phyloP scores from a whole-genome alignment of 2,113 vertebrate genomes.

The Smithornis capensis region DNA sequence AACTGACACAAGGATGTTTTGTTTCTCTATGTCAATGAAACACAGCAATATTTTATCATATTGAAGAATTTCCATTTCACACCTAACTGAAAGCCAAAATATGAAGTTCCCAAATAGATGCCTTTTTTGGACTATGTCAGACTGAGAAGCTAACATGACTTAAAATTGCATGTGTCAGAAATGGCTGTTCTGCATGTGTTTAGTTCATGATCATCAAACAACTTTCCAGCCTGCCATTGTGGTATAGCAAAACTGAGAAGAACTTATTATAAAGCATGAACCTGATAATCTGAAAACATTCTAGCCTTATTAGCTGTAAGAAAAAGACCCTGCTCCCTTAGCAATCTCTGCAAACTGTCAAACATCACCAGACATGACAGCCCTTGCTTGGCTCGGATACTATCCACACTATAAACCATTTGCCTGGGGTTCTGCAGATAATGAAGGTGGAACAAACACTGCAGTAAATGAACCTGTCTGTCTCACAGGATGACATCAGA shows the following conservation, averaged over 20 bases:
- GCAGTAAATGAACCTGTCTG: slow-evolving; percentile 54
- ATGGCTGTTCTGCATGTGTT: slow-evolving; percentile 5
- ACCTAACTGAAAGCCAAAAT: slow-evolving; percentile 46
- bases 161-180: slow-evolving; percentile 44
- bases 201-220: slow-evolving; percentile 3
- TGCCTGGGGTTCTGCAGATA: slow-evolving; percentile 53
- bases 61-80: slow-evolving; percentile 40
- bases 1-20: not conserved
- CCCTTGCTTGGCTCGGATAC: slow-evolving; percentile 15
- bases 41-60: slow-evolving; percentile 11
- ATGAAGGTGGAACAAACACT: slow-evolving; percentile 37
- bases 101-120: slow-evolving; percentile 16
- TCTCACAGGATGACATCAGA: slow-evolving; percentile 32
- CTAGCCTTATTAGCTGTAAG: slow-evolving; percentile 28
- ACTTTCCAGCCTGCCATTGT: not conserved
- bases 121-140: slow-evolving; percentile 37
- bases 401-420: slow-evolving; percentile 30
- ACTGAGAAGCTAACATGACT: not conserved
- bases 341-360: slow-evolving; percentile 62
- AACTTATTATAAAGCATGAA: slow-evolving; percentile 45
- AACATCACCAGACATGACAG: slow-evolving; percentile 51
- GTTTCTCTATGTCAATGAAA: not conserved
- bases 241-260: slow-evolving; percentile 15
- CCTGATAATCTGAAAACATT: slow-evolving; percentile 39
- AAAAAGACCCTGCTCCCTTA: not conserved